Base-by-base conservation (phyloP, 2,113 vertebrate genomes). In the Himantopus leucocephalus region DNA sequence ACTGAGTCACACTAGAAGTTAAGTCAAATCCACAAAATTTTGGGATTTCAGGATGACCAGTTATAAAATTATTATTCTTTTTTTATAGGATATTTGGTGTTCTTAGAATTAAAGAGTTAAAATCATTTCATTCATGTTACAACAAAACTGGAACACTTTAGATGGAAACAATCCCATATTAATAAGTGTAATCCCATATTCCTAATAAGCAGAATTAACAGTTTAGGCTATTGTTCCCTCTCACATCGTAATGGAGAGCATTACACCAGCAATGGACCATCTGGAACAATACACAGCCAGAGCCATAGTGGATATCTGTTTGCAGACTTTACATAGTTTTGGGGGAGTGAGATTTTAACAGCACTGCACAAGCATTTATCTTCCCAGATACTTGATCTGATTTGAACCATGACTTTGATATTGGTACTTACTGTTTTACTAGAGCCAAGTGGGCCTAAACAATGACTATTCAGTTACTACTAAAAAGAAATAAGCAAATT, bases 401-500 rank as follows among this genome's bases (percentile, higher is more conserved):
- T 96, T 92, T 97, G 62, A 93, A 85, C 80, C 41, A 80, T 64
- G 60, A 95, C 92, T 97, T 97, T 92, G 81, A 87, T 84, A 93
- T 70, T 35, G 72, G 85, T 83, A 91, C 55, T 92, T 88, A 67
- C 30, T 74, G 70, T 94, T 97, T 96, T 96, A 97, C 94, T 97
- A 89, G 77, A 97, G 92, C 86, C 70, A 94, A 90, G 82, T n/a
- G 73, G 79, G 79, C 63, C 89, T 96, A 97, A 92, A 92, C 91
- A 90, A 82, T 66, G 39, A 86, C 96, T 96, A 88, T 93, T 95
- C 90, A 90, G 56, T 78, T 97, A 96, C 58, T 95, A 94, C 91
- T 97, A 88, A 95, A 96, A 96, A 96, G 95, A 98, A 97, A 96
- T 37, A 95, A 93, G 76, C 55, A 79, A 91, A 92, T 89, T 77